A percentile compares a stretch with the other conserved stretches of the same genome.
phyloP scores from a whole-genome alignment of 2,888 invertebrate species.

The Darwinula stevensoni region DNA sequence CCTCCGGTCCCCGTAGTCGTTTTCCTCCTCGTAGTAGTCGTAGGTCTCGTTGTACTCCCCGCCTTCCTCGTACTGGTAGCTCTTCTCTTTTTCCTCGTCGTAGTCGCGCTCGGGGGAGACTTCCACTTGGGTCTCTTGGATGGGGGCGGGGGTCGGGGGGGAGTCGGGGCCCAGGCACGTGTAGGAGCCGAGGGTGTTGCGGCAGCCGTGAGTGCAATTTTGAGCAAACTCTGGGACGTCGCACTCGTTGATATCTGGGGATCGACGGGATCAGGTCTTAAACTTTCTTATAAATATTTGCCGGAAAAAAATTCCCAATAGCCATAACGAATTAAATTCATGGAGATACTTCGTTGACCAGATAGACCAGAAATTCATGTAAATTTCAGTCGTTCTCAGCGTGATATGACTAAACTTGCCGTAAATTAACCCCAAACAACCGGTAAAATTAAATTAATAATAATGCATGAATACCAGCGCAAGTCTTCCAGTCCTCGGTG shows the following conservation, averaged over 20 bases:
- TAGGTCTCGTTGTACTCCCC: background rate
- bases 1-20: background rate
- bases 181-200: slow-evolving; percentile 4
- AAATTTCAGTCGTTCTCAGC: too few species aligned
- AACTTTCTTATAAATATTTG: too few species aligned
- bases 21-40: background rate
- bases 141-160: background rate
- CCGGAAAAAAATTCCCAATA: too few species aligned
- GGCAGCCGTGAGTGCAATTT: background rate
- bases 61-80: background rate
- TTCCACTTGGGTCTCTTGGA: background rate
- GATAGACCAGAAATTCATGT: too few species aligned
- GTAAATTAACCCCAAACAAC: too few species aligned
- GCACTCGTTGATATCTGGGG: slow-evolving; percentile 6
- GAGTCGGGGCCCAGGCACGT: background rate
- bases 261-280: too few species aligned
- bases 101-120: background rate
- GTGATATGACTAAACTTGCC: too few species aligned
- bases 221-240: background rate
- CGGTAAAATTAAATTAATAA: too few species aligned
- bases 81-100: background rate
- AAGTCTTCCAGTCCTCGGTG: slow-evolving; percentile 14
- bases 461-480: too few species aligned
- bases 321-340: too few species aligned
- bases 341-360: too few species aligned